Conservation (phyloP, 2,888 invertebrate genomes). For the Hybos culiciformis region DNA sequence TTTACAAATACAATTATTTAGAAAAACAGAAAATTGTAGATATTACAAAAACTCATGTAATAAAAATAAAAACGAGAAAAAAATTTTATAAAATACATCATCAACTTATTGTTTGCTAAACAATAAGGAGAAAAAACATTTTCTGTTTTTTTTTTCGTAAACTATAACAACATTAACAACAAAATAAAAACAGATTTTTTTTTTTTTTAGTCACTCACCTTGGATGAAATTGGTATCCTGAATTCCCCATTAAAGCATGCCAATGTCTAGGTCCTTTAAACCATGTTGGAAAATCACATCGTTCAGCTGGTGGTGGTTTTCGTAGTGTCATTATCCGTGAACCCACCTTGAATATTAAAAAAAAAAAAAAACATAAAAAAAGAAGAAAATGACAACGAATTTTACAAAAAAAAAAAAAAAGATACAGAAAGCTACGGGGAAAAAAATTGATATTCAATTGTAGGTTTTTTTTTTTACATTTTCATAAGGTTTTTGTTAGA, state of each 20-base stretch:
- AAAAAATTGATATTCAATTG: not conserved
- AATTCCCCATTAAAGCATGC: slow-evolving; percentile 78
- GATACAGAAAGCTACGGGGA: not conserved
- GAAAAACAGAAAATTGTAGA: no score
- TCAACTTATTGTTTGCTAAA: not conserved
- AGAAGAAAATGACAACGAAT: slow-evolving; percentile 13
- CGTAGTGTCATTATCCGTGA: slow-evolving; percentile 36
- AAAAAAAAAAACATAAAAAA: slow-evolving; percentile 7
- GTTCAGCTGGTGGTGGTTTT: slow-evolving; percentile 34
- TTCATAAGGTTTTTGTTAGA: not conserved
- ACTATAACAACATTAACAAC: not conserved
- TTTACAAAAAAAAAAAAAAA: slow-evolving; percentile 10
- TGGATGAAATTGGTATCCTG: slow-evolving; percentile 75
- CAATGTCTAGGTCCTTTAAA: slow-evolving; percentile 71
- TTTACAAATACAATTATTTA: no score
- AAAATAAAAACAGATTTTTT: no score
- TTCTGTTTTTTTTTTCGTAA: no score
- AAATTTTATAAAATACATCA: not conserved
- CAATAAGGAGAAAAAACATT: not conserved
- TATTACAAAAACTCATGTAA: no score
- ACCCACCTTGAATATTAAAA: slow-evolving; percentile 25
- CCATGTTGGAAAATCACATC: slow-evolving; percentile 78
- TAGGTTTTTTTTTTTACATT: not conserved
- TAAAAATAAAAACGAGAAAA: no score
- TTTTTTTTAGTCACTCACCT: slow-evolving; percentile 27